Base-by-base conservation (phyloP, 1,140 invertebrate genomes). In the Drosophila sucinea region DNA sequence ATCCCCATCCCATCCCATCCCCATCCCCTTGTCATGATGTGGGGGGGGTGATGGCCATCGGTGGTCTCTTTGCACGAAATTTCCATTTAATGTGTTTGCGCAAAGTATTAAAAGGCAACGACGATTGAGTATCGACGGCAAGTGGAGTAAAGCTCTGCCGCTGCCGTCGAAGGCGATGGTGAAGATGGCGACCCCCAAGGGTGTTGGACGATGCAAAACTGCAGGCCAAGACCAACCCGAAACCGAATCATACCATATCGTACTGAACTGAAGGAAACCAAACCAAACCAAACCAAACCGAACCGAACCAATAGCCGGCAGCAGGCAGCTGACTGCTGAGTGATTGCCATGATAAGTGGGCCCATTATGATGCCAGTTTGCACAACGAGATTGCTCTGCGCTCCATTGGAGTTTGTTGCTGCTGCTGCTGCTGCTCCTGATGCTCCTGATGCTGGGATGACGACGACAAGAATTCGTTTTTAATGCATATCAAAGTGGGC, bases 81-180 rank as follows among this genome's bases (percentile, higher is more conserved):
- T 87, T 87, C 84, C 83, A 87, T 87, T 87, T 87, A 89, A 89
- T 89, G 85, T 89, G 84, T 87, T 87, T 87, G 84, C 84, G 64
- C 80, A 87, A 89, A 87, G 84, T 87, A 87, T 87, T 87, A 87
- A 87, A 89, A 89, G 83, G 79, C 83, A 82, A 72, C 79, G 83
- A 84, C 80, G 84, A 87, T 89, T 87, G 84, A 83, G 84, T 89
- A 87, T 89, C 80, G 84, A 35, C 56, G 17, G 56, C 30, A 58
- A 83, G 77, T 79, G 83, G 71, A 86, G 83, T 81, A 82, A 87
- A 73, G 83, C 84, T 51, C 35, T 38, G 35, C 10, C 4, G 17
- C 40, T 51, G 44, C 23, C 44, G 7, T 2, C 44, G 25, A 83
- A 87, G 79, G 64, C 69, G 63, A 81, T 61, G 51, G 38, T 51